Evolutionary conservation across 2,888 invertebrate species (phyloP).

Genomic region (Archips xylosteana): DNA sequence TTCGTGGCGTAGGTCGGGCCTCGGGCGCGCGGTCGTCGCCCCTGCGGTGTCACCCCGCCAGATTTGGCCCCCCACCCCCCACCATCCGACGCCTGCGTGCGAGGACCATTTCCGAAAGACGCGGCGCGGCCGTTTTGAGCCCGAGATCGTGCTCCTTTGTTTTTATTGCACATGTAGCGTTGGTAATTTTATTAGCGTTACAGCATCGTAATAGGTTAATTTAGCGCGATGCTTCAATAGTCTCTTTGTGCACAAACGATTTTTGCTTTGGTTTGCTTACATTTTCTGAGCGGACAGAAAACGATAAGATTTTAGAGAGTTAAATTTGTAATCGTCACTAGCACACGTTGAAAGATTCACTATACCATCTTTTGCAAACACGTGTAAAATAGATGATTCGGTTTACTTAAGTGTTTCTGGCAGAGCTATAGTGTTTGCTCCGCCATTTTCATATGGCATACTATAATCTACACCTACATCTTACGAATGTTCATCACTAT

Average conservation of each 20-base stretch:
- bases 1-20: constrained; percentile 76
- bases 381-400: not conserved
- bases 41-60: constrained; percentile 82
- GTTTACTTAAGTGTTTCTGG: constrained; percentile 49
- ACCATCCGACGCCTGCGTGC: constrained; percentile 50
- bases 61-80: constrained; percentile 63
- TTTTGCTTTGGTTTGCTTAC: too few relatives aligned
- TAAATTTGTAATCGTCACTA: too few relatives aligned
- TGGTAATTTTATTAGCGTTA: not conserved
- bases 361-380: not conserved
- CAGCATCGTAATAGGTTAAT: not conserved
- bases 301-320: too few relatives aligned
- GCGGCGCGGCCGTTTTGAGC: constrained; percentile 35
- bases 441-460: constrained; percentile 11
- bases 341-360: too few relatives aligned
- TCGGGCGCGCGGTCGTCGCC: constrained; percentile 74
- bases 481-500: not conserved
- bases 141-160: not conserved
- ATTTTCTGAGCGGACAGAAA: not conserved
- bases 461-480: not conserved
- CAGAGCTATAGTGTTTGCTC: not conserved
- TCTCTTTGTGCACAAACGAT: too few relatives aligned
- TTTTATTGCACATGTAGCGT: constrained; percentile 3
- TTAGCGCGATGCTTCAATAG: not conserved
- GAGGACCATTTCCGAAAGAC: constrained; percentile 69